Percentiles rank a stretch among this genome's conserved stretches.
Evolutionary conservation across 1,140 invertebrate genomes (phyloP).

Genomic region (Nasonia longicornis): DNA sequence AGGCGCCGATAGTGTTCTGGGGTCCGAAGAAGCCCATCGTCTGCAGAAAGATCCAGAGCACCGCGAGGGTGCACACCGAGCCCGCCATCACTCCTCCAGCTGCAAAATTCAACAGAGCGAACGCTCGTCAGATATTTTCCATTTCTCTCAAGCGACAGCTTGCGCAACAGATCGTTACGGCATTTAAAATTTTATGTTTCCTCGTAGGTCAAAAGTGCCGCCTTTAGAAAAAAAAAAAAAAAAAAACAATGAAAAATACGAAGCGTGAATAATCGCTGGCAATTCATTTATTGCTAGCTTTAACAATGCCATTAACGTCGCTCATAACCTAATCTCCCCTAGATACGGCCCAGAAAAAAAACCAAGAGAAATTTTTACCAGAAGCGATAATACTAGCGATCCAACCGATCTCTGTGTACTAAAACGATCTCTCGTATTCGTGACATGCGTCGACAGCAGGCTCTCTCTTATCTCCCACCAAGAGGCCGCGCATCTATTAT

Average conservation of each 20-base stretch:
- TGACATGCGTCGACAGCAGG: too few species aligned
- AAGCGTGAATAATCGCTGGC: not conserved
- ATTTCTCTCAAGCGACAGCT: not conserved
- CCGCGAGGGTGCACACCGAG: slow-evolving; percentile 61
- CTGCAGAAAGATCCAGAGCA: slow-evolving; percentile 61
- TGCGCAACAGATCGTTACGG: too few species aligned
- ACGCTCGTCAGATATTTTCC: not conserved
- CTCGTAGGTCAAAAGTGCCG: not conserved
- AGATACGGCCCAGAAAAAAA: too few species aligned
- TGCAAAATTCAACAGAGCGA: slow-evolving; percentile 46
- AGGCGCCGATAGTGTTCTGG: slow-evolving; percentile 52
- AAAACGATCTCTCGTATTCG: too few species aligned
- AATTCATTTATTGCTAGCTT: not conserved
- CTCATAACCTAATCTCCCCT: not conserved
- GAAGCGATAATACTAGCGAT: not conserved
- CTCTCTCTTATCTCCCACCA: not conserved
- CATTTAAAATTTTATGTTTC: not conserved
- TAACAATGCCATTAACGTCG: not conserved
- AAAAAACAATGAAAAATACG: not conserved
- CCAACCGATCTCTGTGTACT: too few species aligned
- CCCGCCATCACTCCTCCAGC: slow-evolving; percentile 64
- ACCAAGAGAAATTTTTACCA: not conserved
- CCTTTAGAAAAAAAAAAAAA: not conserved
- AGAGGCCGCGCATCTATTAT: not conserved
- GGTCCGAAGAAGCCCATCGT: slow-evolving; percentile 60